Evolutionary conservation across 2,797 vertebrate genomes (phyloP).

Genomic region (Spinus pinus): DNA sequence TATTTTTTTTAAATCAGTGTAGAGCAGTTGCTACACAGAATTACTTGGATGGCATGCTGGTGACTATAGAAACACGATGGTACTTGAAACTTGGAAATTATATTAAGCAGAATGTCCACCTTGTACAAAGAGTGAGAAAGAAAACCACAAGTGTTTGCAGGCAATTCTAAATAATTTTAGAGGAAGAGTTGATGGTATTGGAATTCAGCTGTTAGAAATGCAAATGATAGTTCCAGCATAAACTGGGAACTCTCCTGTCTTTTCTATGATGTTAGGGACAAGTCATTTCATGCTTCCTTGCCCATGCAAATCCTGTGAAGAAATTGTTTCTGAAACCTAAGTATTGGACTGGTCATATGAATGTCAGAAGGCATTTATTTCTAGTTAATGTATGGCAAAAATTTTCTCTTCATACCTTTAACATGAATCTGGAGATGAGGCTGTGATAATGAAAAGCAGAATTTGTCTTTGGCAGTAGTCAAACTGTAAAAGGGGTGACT

Average conservation of each 20-base stretch:
- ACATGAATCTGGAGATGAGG: neutral
- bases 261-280: neutral
- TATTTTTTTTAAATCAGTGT: neutral
- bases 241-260: neutral
- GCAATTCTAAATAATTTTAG: neutral
- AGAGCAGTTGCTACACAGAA: neutral
- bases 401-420: neutral
- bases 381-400: neutral
- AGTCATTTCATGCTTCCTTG: constrained; percentile 27
- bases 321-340: constrained; percentile 39
- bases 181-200: neutral
- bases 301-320: neutral
- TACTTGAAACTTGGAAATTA: neutral
- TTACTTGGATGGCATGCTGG: neutral
- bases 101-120: neutral
- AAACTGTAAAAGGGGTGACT: neutral
- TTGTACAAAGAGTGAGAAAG: neutral
- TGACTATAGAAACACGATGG: neutral
- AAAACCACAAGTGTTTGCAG: neutral
- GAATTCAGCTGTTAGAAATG: constrained; percentile 9
- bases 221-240: neutral
- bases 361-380: constrained; percentile 26
- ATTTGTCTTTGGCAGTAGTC: neutral
- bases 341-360: neutral
- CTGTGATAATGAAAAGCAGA: neutral